A percentile compares a stretch with the other conserved stretches of the same genome.
Conservation (phyloP, 2,888 invertebrate species). For the Quadroppia sp. region DNA sequence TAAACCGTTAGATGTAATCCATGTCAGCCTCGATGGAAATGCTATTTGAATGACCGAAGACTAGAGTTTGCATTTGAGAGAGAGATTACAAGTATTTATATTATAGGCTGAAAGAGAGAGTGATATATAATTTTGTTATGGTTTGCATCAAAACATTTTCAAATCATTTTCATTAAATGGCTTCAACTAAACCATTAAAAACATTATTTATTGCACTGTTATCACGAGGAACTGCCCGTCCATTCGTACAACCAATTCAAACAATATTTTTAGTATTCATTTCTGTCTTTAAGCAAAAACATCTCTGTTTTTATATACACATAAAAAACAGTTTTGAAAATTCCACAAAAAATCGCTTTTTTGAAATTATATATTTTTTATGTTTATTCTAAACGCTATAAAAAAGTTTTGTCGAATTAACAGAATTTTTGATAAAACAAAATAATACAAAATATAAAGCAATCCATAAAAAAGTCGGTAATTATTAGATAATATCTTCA, state of each 20-base stretch:
- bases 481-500: not conserved
- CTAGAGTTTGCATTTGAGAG: not conserved
- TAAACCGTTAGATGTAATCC: too few relatives aligned
- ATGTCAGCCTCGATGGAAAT: too few relatives aligned
- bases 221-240: not conserved
- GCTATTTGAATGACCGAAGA: not conserved
- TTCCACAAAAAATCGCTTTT: too few relatives aligned
- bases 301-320: too few relatives aligned
- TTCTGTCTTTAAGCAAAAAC: too few relatives aligned
- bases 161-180: slow-evolving; percentile 24
- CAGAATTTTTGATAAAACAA: too few relatives aligned
- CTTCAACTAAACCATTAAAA: slow-evolving; percentile 25
- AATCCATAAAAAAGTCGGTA: not conserved
- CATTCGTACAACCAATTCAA: not conserved
- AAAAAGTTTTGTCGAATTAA: too few relatives aligned
- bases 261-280: too few relatives aligned
- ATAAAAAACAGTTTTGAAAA: too few relatives aligned
- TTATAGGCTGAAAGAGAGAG: slow-evolving; percentile 13
- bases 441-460: too few relatives aligned
- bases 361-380: too few relatives aligned
- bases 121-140: slow-evolving; percentile 33
- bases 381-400: too few relatives aligned
- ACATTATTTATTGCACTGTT: slow-evolving; percentile 24
- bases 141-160: slow-evolving; percentile 26
- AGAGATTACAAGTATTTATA: slow-evolving; percentile 22